phyloP scores from a whole-genome alignment of 2,888 invertebrate species.

The Acholoe squamosa region DNA sequence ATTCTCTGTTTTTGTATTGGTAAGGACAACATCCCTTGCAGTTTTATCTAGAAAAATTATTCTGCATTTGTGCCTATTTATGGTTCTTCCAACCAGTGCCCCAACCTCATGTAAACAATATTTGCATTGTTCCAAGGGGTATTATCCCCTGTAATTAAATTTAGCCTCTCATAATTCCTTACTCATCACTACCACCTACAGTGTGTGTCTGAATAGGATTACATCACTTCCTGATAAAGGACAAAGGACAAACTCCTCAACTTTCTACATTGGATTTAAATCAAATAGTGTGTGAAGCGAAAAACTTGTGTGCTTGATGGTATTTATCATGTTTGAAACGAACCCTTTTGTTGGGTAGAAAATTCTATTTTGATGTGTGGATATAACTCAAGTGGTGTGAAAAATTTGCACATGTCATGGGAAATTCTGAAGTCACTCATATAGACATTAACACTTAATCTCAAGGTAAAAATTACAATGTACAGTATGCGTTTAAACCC shows the following conservation, averaged over 20 bases:
- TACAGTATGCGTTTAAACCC: background rate
- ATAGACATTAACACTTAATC: background rate
- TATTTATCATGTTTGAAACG: slow-evolving; percentile 32
- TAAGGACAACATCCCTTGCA: background rate
- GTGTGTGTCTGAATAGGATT: background rate
- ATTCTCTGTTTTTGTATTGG: background rate
- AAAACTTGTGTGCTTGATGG: slow-evolving; percentile 12
- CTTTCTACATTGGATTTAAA: background rate
- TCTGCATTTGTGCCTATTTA: background rate
- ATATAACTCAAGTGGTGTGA: background rate
- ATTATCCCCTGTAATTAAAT: no score
- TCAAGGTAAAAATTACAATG: background rate
- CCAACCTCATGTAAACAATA: background rate
- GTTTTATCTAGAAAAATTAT: background rate
- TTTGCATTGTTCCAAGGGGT: background rate
- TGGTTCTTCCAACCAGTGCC: no score
- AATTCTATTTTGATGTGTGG: background rate
- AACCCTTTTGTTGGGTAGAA: background rate
- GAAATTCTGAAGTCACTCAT: background rate
- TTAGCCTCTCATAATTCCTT: background rate
- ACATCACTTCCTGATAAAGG: background rate
- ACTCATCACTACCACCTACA: background rate
- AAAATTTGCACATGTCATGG: background rate
- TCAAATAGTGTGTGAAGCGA: background rate
- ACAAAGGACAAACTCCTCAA: background rate